Percentiles rank a stretch among this genome's conserved stretches.
These are phyloP conservation scores for Sarcoramphus papa DNA, from an alignment of 2,797 vertebrate species.

Conservation along the genomic window DNA sequence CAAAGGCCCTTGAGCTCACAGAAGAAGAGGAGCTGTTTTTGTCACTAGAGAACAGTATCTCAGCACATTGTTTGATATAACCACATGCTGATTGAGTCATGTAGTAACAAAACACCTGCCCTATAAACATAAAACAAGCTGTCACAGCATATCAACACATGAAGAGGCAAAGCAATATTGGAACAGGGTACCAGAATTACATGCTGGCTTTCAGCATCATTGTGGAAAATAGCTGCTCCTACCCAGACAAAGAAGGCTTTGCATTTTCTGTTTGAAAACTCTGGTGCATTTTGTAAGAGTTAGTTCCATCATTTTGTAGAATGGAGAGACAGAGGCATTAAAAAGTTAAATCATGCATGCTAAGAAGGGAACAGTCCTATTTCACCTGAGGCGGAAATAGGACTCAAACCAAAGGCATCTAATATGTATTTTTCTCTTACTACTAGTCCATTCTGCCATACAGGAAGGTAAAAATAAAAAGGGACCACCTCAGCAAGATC, in stretches of 20 bases:
- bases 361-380: constrained; percentile 12
- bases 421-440: neutral
- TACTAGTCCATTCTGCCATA: neutral
- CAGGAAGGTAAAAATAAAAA: neutral
- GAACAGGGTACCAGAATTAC: neutral
- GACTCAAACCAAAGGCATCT: neutral
- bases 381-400: constrained; percentile 35
- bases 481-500: neutral
- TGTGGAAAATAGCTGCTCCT: neutral
- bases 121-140: neutral
- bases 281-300: neutral
- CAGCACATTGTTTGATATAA: neutral
- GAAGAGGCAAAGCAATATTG: neutral
- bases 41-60: neutral
- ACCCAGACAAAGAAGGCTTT: neutral
- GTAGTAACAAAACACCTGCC: constrained; percentile 5
- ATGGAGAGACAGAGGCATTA: neutral
- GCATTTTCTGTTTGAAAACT: neutral
- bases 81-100: neutral
- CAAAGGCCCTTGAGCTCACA: neutral
- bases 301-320: neutral
- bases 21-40: neutral
- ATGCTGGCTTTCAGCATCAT: neutral
- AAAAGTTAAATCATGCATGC: constrained; percentile 30
- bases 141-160: neutral